Evolutionary conservation across 2,113 vertebrate species (phyloP).

Genomic region (Actenoides hombroni): DNA sequence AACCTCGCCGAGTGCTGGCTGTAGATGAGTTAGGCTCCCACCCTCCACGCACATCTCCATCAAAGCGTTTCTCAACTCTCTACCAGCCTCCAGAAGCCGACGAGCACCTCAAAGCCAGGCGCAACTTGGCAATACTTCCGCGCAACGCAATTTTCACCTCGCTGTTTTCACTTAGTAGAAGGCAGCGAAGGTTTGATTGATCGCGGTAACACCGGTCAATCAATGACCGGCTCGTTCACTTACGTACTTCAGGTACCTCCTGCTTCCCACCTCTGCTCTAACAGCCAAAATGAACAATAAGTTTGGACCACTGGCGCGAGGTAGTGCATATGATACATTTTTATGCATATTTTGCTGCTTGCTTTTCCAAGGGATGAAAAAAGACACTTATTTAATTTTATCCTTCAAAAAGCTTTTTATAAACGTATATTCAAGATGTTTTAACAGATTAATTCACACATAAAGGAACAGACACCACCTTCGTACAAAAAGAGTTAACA

Average conservation of each 20-base stretch:
- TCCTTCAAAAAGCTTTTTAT: conserved; percentile 47
- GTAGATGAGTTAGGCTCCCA: conserved; percentile 35
- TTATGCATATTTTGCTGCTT: background rate
- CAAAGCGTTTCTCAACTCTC: conserved; percentile 21
- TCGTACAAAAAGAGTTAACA: conserved; percentile 29
- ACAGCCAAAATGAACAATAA: background rate
- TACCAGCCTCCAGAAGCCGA: conserved; percentile 2
- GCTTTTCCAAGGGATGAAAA: conserved; percentile 1
- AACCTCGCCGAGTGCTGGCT: background rate
- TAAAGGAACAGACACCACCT: background rate
- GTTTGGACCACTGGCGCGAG: background rate
- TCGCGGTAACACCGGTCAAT: background rate
- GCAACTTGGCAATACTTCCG: background rate
- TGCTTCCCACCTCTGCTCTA: background rate
- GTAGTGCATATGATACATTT: background rate
- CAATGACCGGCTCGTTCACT: background rate
- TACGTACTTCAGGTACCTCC: conserved; percentile 42
- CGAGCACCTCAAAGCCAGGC: conserved; percentile 40
- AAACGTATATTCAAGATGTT: background rate
- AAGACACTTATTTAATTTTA: conserved; percentile 49
- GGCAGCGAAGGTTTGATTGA: background rate
- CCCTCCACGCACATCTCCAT: background rate
- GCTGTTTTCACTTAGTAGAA: background rate
- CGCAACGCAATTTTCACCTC: conserved; percentile 32
- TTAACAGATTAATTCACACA: background rate